Conservation (phyloP, 2,888 invertebrate species). For the Dysmachus trigonus region DNA sequence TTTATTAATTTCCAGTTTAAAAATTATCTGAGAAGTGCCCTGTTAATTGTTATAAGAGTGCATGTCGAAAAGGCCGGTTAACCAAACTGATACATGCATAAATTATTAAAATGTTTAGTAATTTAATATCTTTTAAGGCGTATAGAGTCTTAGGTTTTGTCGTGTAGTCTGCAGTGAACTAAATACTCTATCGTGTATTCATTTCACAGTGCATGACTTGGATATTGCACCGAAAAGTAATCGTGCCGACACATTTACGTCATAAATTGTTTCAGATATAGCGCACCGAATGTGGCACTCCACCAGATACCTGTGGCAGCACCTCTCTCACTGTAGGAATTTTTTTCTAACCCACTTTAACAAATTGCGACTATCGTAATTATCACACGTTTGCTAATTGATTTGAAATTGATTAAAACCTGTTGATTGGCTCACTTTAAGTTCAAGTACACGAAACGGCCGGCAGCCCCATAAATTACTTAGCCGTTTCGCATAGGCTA, state of each 20-base stretch:
- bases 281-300: not conserved
- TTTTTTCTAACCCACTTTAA: conserved; percentile 25
- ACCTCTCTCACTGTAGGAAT: not conserved
- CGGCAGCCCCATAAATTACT: conserved; percentile 34
- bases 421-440: conserved; percentile 43
- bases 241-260: not conserved
- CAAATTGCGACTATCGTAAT: conserved; percentile 59
- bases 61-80: too few relatives aligned
- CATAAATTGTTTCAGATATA: not conserved
- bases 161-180: not conserved
- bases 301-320: not conserved
- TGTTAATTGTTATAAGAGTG: too few relatives aligned
- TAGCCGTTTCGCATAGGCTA: conserved; percentile 1
- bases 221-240: not conserved
- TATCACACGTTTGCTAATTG: conserved; percentile 64
- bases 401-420: conserved; percentile 62
- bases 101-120: not conserved
- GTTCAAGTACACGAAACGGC: conserved; percentile 28
- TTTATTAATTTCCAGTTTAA: too few relatives aligned
- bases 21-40: too few relatives aligned
- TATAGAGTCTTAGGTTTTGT: not conserved
- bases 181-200: not conserved
- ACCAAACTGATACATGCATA: not conserved
- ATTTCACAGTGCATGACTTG: not conserved
- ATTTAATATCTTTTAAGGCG: not conserved